phyloP scores from a whole-genome alignment of 2,888 invertebrate species.

The Lasioglossum lativentre region DNA sequence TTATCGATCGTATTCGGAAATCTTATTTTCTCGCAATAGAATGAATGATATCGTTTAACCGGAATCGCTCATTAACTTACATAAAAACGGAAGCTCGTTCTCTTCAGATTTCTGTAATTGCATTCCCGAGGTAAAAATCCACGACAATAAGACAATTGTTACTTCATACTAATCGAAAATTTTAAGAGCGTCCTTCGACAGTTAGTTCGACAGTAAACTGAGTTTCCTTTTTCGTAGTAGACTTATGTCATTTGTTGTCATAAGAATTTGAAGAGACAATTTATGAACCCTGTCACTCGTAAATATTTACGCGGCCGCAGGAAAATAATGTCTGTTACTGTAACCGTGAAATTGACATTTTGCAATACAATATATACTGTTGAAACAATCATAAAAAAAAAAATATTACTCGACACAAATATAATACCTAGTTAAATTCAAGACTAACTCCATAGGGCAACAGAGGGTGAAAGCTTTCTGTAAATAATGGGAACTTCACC shows the following conservation, averaged over 20 bases:
- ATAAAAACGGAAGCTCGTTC: neutral
- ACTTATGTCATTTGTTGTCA: neutral
- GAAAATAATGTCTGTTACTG: neutral
- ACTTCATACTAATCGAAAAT: neutral
- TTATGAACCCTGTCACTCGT: neutral
- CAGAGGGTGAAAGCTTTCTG: too few relatives aligned
- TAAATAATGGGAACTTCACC: too few relatives aligned
- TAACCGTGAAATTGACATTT: slow-evolving; percentile 1
- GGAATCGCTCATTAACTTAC: neutral
- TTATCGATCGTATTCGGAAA: too few relatives aligned
- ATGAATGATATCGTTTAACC: neutral
- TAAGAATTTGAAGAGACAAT: neutral
- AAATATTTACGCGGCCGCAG: neutral
- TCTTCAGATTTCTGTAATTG: neutral
- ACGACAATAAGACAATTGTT: neutral
- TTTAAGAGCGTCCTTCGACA: neutral
- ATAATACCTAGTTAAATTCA: neutral
- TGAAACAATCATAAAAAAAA: neutral
- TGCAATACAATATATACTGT: neutral
- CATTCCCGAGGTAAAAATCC: neutral
- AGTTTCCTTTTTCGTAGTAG: neutral
- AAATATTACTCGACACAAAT: neutral
- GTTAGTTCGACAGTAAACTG: neutral
- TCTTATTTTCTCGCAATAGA: neutral
- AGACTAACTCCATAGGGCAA: neutral